Conservation (phyloP, 2,888 invertebrate species). For the Gibbula magus region DNA sequence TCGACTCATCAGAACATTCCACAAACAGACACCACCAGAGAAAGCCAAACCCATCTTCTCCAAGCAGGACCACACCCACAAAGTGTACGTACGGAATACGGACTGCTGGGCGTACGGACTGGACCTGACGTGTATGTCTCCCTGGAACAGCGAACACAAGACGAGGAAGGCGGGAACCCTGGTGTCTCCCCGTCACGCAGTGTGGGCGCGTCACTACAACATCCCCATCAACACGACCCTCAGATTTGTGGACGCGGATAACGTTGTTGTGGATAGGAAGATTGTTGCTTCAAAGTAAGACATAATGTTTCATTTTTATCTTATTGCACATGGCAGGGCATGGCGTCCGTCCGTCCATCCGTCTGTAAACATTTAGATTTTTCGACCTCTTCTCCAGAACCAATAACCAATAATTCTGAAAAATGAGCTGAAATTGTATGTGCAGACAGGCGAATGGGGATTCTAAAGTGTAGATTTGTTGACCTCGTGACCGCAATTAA, state of each 20-base stretch:
- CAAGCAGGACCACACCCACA: slow-evolving; percentile 47
- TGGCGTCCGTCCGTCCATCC: too few relatives aligned
- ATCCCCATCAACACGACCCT: slow-evolving; percentile 50
- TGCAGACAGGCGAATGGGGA: too few relatives aligned
- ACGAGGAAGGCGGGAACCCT: slow-evolving; percentile 48
- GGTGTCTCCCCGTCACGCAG: slow-evolving; percentile 53
- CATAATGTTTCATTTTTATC: too few relatives aligned
- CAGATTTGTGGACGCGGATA: slow-evolving; percentile 52
- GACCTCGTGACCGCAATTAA: too few relatives aligned
- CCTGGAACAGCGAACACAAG: slow-evolving; percentile 55
- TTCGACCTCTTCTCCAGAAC: too few relatives aligned
- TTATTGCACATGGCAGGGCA: too few relatives aligned
- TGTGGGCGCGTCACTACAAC: slow-evolving; percentile 58
- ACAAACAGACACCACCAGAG: slow-evolving; percentile 32
- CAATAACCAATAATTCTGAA: too few relatives aligned
- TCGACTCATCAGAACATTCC: slow-evolving; percentile 46
- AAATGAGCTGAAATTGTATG: too few relatives aligned
- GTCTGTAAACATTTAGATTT: too few relatives aligned
- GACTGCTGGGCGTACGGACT: slow-evolving; percentile 57
- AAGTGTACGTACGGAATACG: slow-evolving; percentile 45
- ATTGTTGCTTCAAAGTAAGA: slow-evolving; percentile 33
- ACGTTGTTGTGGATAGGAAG: slow-evolving; percentile 52
- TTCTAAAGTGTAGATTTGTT: too few relatives aligned
- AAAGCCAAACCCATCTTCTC: neutral
- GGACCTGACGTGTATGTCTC: slow-evolving; percentile 57